phyloP scores from a whole-genome alignment of 2,797 vertebrate genomes.

The Sibirionetta formosa region DNA sequence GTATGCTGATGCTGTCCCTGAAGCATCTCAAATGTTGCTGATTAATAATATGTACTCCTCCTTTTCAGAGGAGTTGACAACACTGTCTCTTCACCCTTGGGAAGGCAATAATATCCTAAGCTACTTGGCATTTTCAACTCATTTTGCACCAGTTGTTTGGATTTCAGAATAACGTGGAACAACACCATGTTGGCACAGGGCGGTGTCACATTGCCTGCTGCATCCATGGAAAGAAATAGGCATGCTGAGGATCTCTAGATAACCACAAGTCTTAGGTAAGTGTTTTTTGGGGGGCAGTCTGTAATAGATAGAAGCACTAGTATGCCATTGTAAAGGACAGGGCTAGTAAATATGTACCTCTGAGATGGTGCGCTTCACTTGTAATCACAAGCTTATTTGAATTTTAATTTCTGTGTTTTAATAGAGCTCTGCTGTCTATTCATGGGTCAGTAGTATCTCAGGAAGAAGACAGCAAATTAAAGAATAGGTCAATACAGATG shows the following conservation, averaged over 20 bases:
- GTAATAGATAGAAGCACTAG: not conserved
- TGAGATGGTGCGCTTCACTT: not conserved
- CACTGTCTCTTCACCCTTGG: not conserved
- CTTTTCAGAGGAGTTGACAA: not conserved
- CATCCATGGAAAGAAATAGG: not conserved
- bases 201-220: not conserved
- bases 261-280: not conserved
- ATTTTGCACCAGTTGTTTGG: not conserved
- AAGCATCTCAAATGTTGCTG: not conserved
- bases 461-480: not conserved
- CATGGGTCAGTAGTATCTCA: not conserved
- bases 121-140: not conserved
- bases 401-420: not conserved
- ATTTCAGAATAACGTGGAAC: not conserved
- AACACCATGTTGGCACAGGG: not conserved
- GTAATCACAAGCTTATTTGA: not conserved
- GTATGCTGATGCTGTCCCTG: not conserved
- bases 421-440: not conserved
- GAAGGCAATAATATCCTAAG: not conserved
- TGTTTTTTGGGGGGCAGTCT: not conserved
- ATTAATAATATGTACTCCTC: rapidly evolving
- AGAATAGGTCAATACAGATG: not conserved
- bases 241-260: not conserved
- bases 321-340: not conserved
- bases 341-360: not conserved